phyloP scores from a whole-genome alignment of 23 tunicate genomes.

The Styela clava region DNA sequence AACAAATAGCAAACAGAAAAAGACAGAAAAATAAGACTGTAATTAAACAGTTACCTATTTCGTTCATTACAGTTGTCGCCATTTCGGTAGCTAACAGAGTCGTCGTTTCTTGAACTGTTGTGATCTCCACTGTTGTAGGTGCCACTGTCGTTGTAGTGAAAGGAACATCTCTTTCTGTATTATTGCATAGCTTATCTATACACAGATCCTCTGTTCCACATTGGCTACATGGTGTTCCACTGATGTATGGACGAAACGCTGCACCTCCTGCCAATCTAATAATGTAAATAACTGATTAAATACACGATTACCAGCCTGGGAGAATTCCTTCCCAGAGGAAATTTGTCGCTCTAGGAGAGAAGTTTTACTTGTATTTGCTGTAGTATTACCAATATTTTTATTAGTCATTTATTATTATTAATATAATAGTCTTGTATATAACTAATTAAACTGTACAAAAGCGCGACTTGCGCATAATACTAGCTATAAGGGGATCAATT shows the following conservation, averaged over 20 bases:
- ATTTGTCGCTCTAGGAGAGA: too few relatives aligned
- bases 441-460: background rate
- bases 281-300: background rate
- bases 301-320: too few relatives aligned
- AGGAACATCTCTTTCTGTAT: conserved; percentile 1
- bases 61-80: too few relatives aligned
- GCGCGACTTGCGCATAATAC: background rate
- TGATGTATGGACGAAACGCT: conserved; percentile 7
- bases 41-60: too few relatives aligned
- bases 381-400: too few relatives aligned
- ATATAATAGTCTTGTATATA: background rate
- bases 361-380: too few relatives aligned
- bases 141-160: background rate
- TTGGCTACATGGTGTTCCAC: conserved; percentile 16
- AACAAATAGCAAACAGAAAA: too few relatives aligned
- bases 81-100: too few relatives aligned
- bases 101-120: background rate
- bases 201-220: conserved; percentile 4
- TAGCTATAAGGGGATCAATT: background rate
- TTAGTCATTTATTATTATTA: background rate
- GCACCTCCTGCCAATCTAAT: background rate
- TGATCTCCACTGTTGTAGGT: background rate
- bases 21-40: too few relatives aligned
- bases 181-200: conserved; percentile 3
- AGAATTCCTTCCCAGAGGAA: too few relatives aligned